These are phyloP conservation scores for Anguilla anguilla DNA, from an alignment of 2,797 vertebrate species.

Conservation along the genomic window DNA sequence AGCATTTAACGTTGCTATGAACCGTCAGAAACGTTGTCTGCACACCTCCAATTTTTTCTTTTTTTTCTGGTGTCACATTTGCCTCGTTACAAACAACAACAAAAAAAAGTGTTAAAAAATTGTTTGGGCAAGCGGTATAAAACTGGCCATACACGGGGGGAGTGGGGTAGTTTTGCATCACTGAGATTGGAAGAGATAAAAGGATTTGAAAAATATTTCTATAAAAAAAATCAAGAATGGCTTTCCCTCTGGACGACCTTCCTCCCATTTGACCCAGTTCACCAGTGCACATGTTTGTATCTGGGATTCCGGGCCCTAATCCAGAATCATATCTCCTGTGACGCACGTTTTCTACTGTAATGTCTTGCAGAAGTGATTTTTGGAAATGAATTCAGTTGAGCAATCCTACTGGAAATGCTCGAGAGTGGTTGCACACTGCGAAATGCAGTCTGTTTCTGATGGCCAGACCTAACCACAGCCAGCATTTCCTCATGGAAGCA, in stretches of 20 bases:
- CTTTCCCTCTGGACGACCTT: background rate
- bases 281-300: background rate
- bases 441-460: background rate
- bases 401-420: background rate
- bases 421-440: background rate
- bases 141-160: no score
- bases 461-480: background rate
- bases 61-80: no score
- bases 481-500: background rate
- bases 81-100: no score
- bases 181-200: no score
- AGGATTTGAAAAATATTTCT: no score
- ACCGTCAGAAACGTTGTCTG: no score
- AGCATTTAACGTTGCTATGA: no score
- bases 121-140: no score
- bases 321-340: background rate
- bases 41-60: no score
- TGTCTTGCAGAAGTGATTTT: background rate
- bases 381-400: background rate
- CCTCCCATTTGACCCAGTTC: background rate
- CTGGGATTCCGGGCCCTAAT: background rate
- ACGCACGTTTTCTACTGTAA: background rate
- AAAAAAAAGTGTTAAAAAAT: no score
- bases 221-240: no score
- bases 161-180: no score